Evolutionary conservation across 64 coral and sea anemone genomes (phyloP), one percentile per base, ranked within the genome.

Genomic region (Dendrophyllia cribrosa): DNA sequence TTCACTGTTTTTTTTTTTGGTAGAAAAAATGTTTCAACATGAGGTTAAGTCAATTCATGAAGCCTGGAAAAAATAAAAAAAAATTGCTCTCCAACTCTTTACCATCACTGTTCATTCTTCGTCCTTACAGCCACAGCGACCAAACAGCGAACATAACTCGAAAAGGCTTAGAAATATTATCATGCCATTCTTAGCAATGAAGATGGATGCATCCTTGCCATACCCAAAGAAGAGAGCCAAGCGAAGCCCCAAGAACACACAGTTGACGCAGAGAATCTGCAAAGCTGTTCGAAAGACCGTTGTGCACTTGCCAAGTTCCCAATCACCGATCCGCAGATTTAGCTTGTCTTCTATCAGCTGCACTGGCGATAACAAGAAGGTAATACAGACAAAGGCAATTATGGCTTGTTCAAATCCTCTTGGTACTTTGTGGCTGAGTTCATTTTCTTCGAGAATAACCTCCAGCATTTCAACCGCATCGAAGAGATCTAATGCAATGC

Each of bases 281-380:
- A 75, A 7, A 17, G 15, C 3, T 19, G 20, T 75, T 2, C 72
- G 72, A 0, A 75, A 20, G 13, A 20, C 0, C 15, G 72, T 46
- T 50, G 14, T 49, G 7, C 6, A 75, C 46, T 43, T 75, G 72
- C 16, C 15, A 49, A 8, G 3, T 47, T 47, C 3, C 67, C 67
- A 70, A 22, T 12, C 17, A 1, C 34, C 72, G 10, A 6, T 5
- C 7, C n/a, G 1, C 13, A 45, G 20, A 6, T 90, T 24, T 10
- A 90, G 53, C n/a, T 52, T 89, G 74, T 66, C 61, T 20, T 91
- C 76, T 9, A 6, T 46, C 51, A 91, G 53, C 56, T 66, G 64
- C 53, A 85, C n/a, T 4, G 66, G n/a, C 44, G 79, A 91, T 22
- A 74, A 9, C 1, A 91, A 22, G 47, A 91, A 75, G 12, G 79